Conservation (phyloP, 2,888 invertebrate species). For the Melipona bicolor region DNA sequence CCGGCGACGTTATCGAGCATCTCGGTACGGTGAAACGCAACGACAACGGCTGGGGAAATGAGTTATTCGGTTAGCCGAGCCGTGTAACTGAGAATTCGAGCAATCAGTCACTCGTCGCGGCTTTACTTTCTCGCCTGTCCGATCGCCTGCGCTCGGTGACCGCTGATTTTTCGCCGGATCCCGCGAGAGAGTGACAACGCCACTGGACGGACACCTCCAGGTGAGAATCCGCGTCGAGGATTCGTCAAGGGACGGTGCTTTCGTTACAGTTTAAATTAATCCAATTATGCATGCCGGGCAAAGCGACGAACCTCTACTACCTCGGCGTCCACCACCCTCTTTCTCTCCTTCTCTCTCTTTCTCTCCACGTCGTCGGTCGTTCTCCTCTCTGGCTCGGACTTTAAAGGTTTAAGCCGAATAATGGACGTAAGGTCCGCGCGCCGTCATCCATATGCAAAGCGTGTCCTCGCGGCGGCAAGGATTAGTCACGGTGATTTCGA, state of each 20-base stretch:
- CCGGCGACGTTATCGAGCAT: neutral
- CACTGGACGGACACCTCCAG: neutral
- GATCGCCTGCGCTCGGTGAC: neutral
- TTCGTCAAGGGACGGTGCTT: conserved; percentile 43
- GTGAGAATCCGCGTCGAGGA: conserved; percentile 29
- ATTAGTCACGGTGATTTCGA: conserved; percentile 75
- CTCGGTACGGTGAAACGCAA: neutral
- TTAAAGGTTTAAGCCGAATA: conserved; percentile 74
- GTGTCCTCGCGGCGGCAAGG: conserved; percentile 64
- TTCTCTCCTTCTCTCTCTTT: conserved; percentile 65
- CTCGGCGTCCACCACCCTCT: conserved; percentile 52
- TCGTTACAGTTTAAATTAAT: conserved; percentile 79
- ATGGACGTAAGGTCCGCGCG: conserved; percentile 75
- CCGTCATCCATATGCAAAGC: conserved; percentile 79
- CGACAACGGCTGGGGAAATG: conserved; percentile 8
- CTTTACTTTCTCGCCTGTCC: neutral
- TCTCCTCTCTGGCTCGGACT: conserved; percentile 57
- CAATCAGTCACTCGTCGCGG: neutral
- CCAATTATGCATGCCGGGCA: conserved; percentile 78
- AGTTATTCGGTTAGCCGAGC: conserved; percentile 8
- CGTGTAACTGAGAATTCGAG: neutral
- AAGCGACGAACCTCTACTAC: conserved; percentile 59
- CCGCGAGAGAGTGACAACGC: neutral
- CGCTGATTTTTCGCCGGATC: neutral
- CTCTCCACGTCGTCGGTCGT: conserved; percentile 42